Conservation (phyloP, 2,113 vertebrate genomes). For the Thalassarche chlororhynchos region DNA sequence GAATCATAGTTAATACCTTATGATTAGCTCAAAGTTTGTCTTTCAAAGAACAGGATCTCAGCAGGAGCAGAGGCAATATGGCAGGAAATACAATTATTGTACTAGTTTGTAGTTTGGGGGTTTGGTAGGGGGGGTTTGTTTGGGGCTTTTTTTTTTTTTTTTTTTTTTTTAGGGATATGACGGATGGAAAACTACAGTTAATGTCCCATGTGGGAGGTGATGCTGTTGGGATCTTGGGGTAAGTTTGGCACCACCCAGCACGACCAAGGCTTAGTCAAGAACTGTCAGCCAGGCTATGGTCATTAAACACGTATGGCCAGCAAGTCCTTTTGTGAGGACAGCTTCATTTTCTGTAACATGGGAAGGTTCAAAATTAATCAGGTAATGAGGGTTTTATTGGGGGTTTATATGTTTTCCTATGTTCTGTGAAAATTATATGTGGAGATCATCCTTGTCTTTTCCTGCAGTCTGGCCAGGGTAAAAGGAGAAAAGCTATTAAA, state of each 20-base stretch:
- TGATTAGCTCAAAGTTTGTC: not conserved
- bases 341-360: not conserved
- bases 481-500: not conserved
- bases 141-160: not conserved
- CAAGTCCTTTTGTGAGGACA: not conserved
- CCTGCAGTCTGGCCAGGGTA: not conserved
- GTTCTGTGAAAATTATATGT: not conserved
- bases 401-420: not conserved
- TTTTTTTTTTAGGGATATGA: not conserved
- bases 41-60: not conserved
- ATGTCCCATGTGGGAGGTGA: not conserved
- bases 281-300: not conserved
- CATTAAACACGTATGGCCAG: not conserved
- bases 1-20: not conserved
- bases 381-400: not conserved
- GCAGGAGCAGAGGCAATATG: not conserved
- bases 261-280: not conserved
- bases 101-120: no score
- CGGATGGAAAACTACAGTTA: not conserved
- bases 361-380: not conserved
- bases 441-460: not conserved
- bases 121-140: rapidly evolving
- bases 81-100: not conserved
- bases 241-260: not conserved
- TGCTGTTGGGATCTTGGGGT: not conserved